Base-by-base conservation (phyloP, 2,113 vertebrate species). In the Pseudopipra pipra region DNA sequence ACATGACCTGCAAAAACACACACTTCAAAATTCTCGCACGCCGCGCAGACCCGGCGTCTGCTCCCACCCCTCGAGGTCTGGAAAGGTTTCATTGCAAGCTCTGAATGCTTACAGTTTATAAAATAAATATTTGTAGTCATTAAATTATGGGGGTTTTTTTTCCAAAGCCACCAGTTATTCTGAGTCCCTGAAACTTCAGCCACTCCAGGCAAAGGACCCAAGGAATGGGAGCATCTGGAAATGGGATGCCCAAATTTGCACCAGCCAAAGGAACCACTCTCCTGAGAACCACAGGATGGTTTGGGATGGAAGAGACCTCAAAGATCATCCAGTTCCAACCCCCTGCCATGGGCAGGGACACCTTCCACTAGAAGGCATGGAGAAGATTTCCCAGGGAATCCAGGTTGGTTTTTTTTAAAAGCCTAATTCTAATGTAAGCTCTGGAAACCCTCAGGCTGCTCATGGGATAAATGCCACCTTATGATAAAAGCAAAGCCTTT, bases 21-120 rank as follows among this genome's bases (percentile, higher is more conserved):
- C 4, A 2, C 63, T 46, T 3, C 23, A 18, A 9, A 2, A 0
- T n/a, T 37, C 35, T 25, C 19, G 44, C 51, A 12, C 11, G 2
- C 37, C 12, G 20, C 3, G 2, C 1, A 1, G 58, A 14, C 41
- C 9, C 68, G 18, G 68, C 55, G n/a, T 9, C 90, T 14, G 30
- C 15, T 16, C 67, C 3, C 27, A 5, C 13, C 46, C 35, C 79
- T 35, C 17, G 6, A n/a, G 54, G 0, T 10, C 70, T 66, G 77
- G n/a, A 73, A 81, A 49, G 6, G 46, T 43, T 73, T 88, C 4
- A 51, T 19, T 11, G 3, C 47, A 51, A 51, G 52, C 22, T 63
- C 9, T n/a, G 22, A 37, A 37, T 6, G 35, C 19, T 12, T 17
- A 31, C 2, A 20, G 25, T 18, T 86, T 25, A 65, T 16, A 39